phyloP scores from a whole-genome alignment of 2,797 vertebrate genomes.

The Hapalemur alaotrensis region DNA sequence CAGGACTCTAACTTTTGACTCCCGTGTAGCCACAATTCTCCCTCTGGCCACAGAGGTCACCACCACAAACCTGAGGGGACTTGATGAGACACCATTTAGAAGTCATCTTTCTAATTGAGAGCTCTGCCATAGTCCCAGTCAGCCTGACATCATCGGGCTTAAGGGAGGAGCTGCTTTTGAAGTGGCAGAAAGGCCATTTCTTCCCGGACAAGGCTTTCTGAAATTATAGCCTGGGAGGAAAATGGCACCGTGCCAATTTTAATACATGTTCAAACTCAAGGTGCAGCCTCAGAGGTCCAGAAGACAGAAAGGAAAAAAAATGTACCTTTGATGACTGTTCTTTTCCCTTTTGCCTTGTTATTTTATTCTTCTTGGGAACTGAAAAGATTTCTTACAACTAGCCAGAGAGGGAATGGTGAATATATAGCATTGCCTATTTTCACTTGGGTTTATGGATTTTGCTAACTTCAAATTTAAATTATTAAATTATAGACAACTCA shows the following conservation, averaged over 20 bases:
- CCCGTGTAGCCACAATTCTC: not conserved
- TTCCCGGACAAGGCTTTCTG: conserved; percentile 35
- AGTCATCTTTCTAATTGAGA: conserved; percentile 12
- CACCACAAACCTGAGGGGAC: not conserved
- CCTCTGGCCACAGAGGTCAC: not conserved
- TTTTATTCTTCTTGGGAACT: conserved; percentile 46
- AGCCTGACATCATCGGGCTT: not conserved
- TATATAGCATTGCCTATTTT: not conserved
- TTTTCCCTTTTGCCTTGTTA: conserved; percentile 37
- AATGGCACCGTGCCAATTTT: conserved; percentile 14
- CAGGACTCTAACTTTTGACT: not conserved
- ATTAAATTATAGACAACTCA: not conserved
- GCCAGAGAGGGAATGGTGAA: not conserved
- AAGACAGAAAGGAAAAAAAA: not conserved
- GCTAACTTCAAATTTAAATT: not conserved
- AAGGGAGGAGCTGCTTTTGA: conserved; percentile 8
- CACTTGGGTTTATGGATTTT: not conserved
- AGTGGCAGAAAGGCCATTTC: not conserved
- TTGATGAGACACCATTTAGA: not conserved
- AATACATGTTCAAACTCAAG: conserved; percentile 14
- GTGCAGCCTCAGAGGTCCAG: not conserved
- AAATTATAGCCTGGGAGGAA: conserved; percentile 27
- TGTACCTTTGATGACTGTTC: conserved; percentile 40
- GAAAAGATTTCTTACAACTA: conserved; percentile 21
- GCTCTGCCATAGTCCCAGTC: not conserved